These are phyloP conservation scores for Brachynemurus nebulosus DNA, from an alignment of 2,888 invertebrate species.

Conservation along the genomic window DNA sequence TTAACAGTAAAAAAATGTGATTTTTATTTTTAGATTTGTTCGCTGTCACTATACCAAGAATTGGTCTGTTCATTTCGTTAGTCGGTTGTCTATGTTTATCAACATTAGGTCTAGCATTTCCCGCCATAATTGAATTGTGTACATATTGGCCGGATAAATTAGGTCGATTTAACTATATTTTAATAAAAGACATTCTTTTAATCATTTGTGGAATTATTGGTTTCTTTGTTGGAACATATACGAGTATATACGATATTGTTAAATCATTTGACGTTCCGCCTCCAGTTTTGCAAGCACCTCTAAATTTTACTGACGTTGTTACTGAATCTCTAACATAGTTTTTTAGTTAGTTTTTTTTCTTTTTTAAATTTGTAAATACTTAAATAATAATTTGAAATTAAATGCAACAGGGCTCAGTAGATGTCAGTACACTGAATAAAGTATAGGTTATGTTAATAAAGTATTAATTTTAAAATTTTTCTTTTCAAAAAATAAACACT, in stretches of 20 bases:
- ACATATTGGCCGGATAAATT: constrained; percentile 49
- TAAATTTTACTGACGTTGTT: too few relatives aligned
- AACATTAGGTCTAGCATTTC: constrained; percentile 58
- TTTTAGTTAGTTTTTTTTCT: too few relatives aligned
- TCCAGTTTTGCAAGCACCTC: too few relatives aligned
- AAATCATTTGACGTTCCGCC: constrained; percentile 24
- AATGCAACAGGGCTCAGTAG: too few relatives aligned
- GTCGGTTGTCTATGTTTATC: constrained; percentile 63
- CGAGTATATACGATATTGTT: constrained; percentile 38
- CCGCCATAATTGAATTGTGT: constrained; percentile 59
- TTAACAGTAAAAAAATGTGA: not conserved
- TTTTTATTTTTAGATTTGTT: constrained; percentile 47
- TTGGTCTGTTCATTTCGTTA: constrained; percentile 60
- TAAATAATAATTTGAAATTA: too few relatives aligned
- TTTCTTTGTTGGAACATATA: constrained; percentile 42
- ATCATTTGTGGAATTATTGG: constrained; percentile 38
- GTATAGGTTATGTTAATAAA: too few relatives aligned
- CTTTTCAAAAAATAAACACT: too few relatives aligned
- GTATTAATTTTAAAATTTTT: too few relatives aligned
- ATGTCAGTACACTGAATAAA: too few relatives aligned
- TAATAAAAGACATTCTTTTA: constrained; percentile 36
- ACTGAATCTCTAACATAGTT: too few relatives aligned
- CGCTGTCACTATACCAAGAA: constrained; percentile 52
- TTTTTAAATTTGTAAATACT: too few relatives aligned
- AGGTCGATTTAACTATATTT: constrained; percentile 32